Conservation (phyloP, 2,888 invertebrate genomes). For the Agonopterix subpropinquella region DNA sequence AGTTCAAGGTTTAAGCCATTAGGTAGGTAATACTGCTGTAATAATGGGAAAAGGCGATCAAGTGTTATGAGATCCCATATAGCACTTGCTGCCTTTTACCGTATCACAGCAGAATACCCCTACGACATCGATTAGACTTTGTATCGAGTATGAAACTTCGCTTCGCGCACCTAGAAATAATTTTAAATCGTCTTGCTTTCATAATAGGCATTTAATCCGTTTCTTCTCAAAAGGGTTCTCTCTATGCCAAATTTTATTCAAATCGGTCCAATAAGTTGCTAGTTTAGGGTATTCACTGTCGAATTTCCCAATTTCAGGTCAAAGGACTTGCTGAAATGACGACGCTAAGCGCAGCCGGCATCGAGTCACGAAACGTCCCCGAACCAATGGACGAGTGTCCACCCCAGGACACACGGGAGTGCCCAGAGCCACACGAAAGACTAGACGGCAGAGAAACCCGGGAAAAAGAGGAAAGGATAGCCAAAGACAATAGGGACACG, state of each 20-base stretch:
- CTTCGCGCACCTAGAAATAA: too few relatives aligned
- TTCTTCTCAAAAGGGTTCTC: too few relatives aligned
- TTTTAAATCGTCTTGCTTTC: too few relatives aligned
- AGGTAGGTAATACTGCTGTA: too few relatives aligned
- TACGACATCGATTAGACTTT: too few relatives aligned
- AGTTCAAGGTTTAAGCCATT: too few relatives aligned
- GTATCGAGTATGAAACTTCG: too few relatives aligned
- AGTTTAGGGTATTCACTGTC: not conserved
- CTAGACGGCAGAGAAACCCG: constrained; percentile 47
- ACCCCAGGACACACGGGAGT: constrained; percentile 49
- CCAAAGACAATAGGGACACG: constrained; percentile 45
- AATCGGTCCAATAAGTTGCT: not conserved
- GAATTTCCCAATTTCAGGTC: constrained; percentile 63
- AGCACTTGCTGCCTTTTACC: too few relatives aligned
- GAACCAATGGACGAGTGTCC: constrained; percentile 71
- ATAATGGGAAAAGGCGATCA: too few relatives aligned
- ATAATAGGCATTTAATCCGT: too few relatives aligned
- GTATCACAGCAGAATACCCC: too few relatives aligned
- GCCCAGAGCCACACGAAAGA: constrained; percentile 49
- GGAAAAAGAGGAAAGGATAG: constrained; percentile 60
- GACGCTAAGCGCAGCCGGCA: constrained; percentile 82
- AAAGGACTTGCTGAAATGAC: constrained; percentile 96
- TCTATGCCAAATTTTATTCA: not conserved
- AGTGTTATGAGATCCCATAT: too few relatives aligned
- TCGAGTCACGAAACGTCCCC: constrained; percentile 64